Evolutionary conservation across 2,888 invertebrate genomes (phyloP), one percentile per base, ranked within the genome.

Genomic region (Dione vanillae): DNA sequence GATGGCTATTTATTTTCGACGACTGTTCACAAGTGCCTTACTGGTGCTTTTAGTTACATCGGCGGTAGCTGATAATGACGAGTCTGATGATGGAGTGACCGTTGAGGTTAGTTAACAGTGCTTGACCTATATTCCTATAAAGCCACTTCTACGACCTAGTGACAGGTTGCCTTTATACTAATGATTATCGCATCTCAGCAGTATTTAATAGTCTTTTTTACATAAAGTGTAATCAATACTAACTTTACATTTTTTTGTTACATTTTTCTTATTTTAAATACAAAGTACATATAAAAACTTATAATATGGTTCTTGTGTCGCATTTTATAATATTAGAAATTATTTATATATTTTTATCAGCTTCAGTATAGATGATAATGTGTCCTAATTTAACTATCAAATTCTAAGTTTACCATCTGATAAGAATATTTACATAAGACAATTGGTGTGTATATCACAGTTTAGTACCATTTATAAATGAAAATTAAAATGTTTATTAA

Each of bases 1-100:
- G 92, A 92, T 92, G 92, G 87, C 90, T 86, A 83, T 80, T 67
- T 79, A 85, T 75, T 84, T 82, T 78, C 79, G 79, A 78, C 86
- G 80, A 78, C 67, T 86, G 73, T 83, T 79, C 78, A 59, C 87
- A 74, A 76, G 86, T 81, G 86, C 84, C 77, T 80, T 90, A 73
- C 74, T 92, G 78, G 79, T 90, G 73, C 75, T 90, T 75, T 73
- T 83, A 45, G 79, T 82, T 67, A 74, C 80, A 58, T 78, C 76
- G 59, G 76, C 82, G 71, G 79, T 70, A 51, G 83, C 85, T 10
- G 86, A 88, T 6, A 78, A 59, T 58, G 82, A 85, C 0, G 86
- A 89, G 67, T 73, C 78, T 16, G 88, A 87, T 64, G 91, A 91
- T 73, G 92, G 81, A 78, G 85, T 85, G 8, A 85, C 86, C 14